Conservation (phyloP, 1,140 invertebrate genomes). For the Leptinotarsa lineolata region DNA sequence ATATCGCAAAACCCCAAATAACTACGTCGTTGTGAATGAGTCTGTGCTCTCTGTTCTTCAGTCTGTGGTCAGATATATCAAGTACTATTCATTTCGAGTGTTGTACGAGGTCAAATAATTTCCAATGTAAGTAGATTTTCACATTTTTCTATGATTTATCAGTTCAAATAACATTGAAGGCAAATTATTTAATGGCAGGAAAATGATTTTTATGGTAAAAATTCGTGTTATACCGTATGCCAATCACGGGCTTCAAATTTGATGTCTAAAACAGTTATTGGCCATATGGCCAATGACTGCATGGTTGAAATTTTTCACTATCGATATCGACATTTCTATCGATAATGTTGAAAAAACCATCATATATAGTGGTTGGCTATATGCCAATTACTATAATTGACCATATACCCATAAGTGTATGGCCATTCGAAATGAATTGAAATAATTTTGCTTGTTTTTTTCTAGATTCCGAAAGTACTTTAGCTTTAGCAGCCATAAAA, state of each 20-base stretch:
- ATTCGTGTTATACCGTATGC: not conserved
- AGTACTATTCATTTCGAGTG: not conserved
- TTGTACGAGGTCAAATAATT: not conserved
- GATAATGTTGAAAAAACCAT: not conserved
- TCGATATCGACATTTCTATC: not conserved
- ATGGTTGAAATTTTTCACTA: not conserved
- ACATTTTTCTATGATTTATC: not conserved
- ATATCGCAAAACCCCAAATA: not conserved
- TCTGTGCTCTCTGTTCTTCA: not conserved
- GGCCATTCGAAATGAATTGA: not conserved
- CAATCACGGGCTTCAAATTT: not conserved
- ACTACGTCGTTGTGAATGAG: not conserved
- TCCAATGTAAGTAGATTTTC: not conserved
- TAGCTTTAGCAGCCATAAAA: too few species aligned
- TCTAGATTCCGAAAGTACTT: too few species aligned
- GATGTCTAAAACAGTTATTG: not conserved
- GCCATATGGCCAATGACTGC: not conserved
- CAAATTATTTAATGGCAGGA: not conserved
- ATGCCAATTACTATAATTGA: not conserved
- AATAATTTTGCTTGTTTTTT: too few species aligned
- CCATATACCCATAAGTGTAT: not conserved
- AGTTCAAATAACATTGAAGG: not conserved
- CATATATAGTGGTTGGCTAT: not conserved
- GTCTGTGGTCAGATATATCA: not conserved
- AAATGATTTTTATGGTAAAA: not conserved